Evolutionary conservation across 23 tunicate genomes (phyloP).

Genomic region (Aplidium turbinatum): DNA sequence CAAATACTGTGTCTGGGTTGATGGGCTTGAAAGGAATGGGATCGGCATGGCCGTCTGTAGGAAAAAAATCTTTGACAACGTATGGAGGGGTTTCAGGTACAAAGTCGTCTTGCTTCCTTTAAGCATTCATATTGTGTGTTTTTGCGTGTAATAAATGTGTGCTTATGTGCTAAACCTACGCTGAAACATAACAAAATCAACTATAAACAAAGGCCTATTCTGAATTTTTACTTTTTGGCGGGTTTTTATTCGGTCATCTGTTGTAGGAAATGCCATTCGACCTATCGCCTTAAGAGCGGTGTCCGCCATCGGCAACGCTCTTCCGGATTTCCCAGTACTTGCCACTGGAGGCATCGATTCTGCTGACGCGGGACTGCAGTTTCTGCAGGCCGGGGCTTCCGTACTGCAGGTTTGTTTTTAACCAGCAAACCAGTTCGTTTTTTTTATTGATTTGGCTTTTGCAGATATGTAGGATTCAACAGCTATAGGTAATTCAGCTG

Average conservation of each 20-base stretch:
- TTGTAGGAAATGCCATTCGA: conserved; percentile 83
- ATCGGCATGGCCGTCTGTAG: conserved; percentile 96
- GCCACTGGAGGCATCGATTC: conserved; percentile 99
- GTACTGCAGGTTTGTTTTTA: conserved; percentile 86
- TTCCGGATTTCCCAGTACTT: conserved; percentile 92
- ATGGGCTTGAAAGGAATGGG: conserved; percentile 89
- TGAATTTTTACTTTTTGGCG: no score
- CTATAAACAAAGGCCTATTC: no score
- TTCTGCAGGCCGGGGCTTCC: conserved; percentile 90
- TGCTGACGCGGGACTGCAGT: conserved; percentile 96
- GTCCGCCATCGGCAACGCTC: conserved; percentile 75
- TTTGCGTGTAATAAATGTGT: no score
- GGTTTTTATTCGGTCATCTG: no score
- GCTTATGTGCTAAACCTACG: no score
- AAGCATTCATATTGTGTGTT: not conserved
- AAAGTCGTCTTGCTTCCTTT: not conserved
- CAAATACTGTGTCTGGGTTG: conserved; percentile 98
- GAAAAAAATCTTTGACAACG: conserved; percentile 72
- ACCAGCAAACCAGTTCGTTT: no score
- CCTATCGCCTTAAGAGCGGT: conserved; percentile 98
- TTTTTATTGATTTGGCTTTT: no score
- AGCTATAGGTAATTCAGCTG: no score
- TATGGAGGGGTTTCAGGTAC: conserved; percentile 99
- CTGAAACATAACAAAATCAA: no score
- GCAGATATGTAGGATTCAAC: no score